A percentile compares a stretch with the other conserved stretches of the same genome.
phyloP scores from a whole-genome alignment of 1,140 invertebrate genomes.

The Platorchestia sp. region DNA sequence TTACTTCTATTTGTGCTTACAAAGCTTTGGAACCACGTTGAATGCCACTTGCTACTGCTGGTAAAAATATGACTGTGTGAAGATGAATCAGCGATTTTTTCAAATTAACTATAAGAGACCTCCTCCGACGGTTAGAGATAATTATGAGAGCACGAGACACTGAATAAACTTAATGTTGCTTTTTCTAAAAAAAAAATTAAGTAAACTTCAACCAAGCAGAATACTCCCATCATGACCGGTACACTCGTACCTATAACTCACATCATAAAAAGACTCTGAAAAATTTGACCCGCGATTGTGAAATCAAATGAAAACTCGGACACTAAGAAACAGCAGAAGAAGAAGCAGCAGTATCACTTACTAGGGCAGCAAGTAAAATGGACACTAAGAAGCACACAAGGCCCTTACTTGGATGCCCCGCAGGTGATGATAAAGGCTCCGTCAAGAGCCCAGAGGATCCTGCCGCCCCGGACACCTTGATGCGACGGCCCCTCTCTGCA shows the following conservation, averaged over 20 bases:
- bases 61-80: too few species aligned
- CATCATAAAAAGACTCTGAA: too few species aligned
- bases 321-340: not conserved
- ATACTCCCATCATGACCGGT: too few species aligned
- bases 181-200: too few species aligned
- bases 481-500: constrained; percentile 86
- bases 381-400: not conserved
- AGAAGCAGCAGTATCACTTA: not conserved
- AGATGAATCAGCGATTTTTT: too few species aligned
- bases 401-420: constrained; percentile 88
- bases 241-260: too few species aligned
- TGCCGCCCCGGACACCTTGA: constrained; percentile 85
- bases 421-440: constrained; percentile 87
- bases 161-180: too few species aligned
- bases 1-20: not conserved
- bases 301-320: not conserved
- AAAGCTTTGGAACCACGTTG: not conserved
- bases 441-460: constrained; percentile 89
- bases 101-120: too few species aligned
- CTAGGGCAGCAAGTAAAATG: not conserved
- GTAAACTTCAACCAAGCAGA: too few species aligned
- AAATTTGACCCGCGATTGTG: not conserved
- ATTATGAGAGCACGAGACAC: too few species aligned
- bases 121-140: too few species aligned
- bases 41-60: too few species aligned